phyloP scores from a whole-genome alignment of 2,113 vertebrate species.

The Perca schrenkii region DNA sequence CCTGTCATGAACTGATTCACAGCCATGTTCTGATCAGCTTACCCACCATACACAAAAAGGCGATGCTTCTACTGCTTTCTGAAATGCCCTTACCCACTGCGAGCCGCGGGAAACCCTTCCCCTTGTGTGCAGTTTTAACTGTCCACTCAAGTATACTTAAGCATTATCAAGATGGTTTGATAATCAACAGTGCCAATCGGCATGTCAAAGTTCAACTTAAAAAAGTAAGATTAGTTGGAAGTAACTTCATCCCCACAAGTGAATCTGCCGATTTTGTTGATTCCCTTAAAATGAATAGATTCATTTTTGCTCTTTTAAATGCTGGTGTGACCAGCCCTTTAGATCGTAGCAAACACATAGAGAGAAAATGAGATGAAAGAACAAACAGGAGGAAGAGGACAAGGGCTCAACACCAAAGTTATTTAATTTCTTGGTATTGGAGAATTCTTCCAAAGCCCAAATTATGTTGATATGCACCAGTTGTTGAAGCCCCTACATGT shows the following conservation, averaged over 20 bases:
- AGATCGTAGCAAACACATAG: not conserved
- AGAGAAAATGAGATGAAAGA: not conserved
- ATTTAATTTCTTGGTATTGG: not conserved
- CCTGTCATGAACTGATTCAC: not conserved
- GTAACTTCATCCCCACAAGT: not conserved
- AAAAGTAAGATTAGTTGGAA: not conserved
- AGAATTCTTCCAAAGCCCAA: not conserved
- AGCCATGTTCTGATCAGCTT: not conserved
- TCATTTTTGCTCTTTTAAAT: not conserved
- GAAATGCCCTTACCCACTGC: not conserved
- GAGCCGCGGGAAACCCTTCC: not conserved
- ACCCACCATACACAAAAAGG: not conserved
- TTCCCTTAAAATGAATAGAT: not conserved
- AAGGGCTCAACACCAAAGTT: not conserved
- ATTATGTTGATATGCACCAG: not conserved
- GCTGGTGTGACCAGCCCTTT: not conserved
- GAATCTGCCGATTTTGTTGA: not conserved
- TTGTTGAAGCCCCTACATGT: not conserved
- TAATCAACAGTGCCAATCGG: not conserved
- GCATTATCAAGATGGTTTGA: not conserved
- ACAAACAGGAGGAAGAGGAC: not conserved
- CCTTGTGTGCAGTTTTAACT: not conserved
- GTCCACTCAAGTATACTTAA: not conserved
- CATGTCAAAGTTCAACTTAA: not conserved
- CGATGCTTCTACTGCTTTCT: not conserved